A percentile compares a stretch with the other conserved stretches of the same genome.
phyloP scores from a whole-genome alignment of 2,888 invertebrate genomes.

The Aphidius colemani region DNA sequence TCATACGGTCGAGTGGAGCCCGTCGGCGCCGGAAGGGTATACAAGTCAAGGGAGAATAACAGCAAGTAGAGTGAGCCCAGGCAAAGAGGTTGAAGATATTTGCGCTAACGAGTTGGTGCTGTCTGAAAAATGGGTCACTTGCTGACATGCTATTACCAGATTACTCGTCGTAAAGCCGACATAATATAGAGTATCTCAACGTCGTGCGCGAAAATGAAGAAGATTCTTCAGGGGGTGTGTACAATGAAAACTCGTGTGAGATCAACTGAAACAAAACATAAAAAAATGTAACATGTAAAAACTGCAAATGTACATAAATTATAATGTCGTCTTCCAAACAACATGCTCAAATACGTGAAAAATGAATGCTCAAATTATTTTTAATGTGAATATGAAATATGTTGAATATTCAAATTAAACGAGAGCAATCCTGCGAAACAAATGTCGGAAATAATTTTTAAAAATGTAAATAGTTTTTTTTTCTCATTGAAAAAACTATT shows the following conservation, averaged over 20 bases:
- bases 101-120: constrained; percentile 27
- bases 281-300: background rate
- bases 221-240: constrained; percentile 13
- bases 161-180: constrained; percentile 34
- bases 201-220: constrained; percentile 1
- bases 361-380: no score
- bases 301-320: background rate
- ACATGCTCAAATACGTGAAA: no score
- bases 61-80: background rate
- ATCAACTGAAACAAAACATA: background rate
- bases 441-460: no score
- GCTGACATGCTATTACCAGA: constrained; percentile 39
- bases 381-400: no score
- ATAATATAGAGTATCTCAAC: constrained; percentile 23
- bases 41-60: constrained; percentile 11
- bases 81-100: constrained; percentile 14
- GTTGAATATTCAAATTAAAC: no score
- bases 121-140: constrained; percentile 36
- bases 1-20: constrained; percentile 4
- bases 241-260: background rate
- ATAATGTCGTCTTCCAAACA: background rate
- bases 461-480: no score
- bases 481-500: no score
- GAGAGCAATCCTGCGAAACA: no score
- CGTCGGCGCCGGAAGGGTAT: constrained; percentile 7